Percentiles rank a stretch among this genome's conserved stretches.
Conservation (phyloP, 2,888 invertebrate species). For the Nymphalis polychloros region DNA sequence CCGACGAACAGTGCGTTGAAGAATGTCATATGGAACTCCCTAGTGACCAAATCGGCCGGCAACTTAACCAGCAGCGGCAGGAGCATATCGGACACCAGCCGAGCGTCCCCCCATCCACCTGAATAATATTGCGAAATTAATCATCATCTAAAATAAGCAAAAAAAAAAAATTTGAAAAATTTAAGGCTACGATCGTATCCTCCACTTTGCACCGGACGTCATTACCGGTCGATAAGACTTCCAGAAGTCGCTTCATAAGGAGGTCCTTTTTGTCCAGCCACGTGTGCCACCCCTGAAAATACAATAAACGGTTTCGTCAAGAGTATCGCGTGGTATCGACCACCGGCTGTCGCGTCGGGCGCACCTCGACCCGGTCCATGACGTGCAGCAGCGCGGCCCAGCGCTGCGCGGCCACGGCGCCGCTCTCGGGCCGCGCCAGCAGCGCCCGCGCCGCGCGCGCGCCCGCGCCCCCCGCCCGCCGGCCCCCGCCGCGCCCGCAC, state of each 20-base stretch:
- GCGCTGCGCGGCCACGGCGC: slow-evolving; percentile 72
- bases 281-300: slow-evolving; percentile 85
- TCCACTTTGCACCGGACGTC: not conserved
- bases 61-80: slow-evolving; percentile 88
- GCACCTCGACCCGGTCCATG: slow-evolving; percentile 54
- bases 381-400: slow-evolving; percentile 88
- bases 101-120: slow-evolving; percentile 90
- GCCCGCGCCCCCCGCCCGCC: slow-evolving; percentile 65
- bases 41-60: slow-evolving; percentile 76
- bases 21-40: slow-evolving; percentile 83
- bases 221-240: slow-evolving; percentile 63
- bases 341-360: not conserved
- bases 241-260: slow-evolving; percentile 69
- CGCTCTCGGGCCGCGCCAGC: slow-evolving; percentile 29
- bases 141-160: too few relatives aligned
- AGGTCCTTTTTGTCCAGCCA: slow-evolving; percentile 88
- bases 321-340: not conserved
- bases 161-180: too few relatives aligned
- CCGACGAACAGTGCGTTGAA: slow-evolving; percentile 86
- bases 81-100: slow-evolving; percentile 86
- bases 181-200: too few relatives aligned
- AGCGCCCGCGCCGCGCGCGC: slow-evolving; percentile 34
- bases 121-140: not conserved
- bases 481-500: slow-evolving; percentile 75
- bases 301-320: not conserved